Base-by-base conservation (phyloP, 2,113 vertebrate genomes). In the Hippocampus mohnikei region DNA sequence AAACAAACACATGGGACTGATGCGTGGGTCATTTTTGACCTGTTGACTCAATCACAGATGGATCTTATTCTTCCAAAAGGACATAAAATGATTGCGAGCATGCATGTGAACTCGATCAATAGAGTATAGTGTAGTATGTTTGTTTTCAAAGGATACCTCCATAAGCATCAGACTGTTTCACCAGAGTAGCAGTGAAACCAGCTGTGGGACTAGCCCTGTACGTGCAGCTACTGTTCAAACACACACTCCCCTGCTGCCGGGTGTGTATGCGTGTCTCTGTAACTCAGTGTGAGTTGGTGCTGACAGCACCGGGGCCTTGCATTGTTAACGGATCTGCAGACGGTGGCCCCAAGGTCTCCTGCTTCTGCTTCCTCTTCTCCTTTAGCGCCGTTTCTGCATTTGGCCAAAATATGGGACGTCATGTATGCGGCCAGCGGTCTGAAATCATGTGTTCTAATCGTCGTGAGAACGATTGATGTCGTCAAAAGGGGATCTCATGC, bases 401-500 rank as follows among this genome's bases (percentile, higher is more conserved):
- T 70, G 68, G 79, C 83, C 84, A n/a, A 37, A 81, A 71, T 67
- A 80, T 72, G 80, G 77, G 66, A 84, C 85, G 81, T 85, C 78
- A 84, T 84, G 80, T 84, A 79, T 83, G 84, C 18, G 76, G 84
- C 77, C 73, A 8, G 53, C 66, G 73, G 82, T 77, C 70, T 71
- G 5, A 72, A 84, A 86, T 78, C 76, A 68, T 76, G 82, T 81
- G 81, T 89, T 78, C 78, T 83, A 79, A 82, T 75, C 37, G 72
- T 79, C 71, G 68, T 33, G 41, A 70, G 75, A 70, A 79, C 91
- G 89, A 91, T 90, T 76, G 81, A 92, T 89, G 85, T 71, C 77
- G 85, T 84, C 89, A 72, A 74, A 58, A 60, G 56, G 64, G 8
- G 60, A 40, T 76, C 72, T 82, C 77, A 77, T 73, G 82, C 52